A percentile compares a stretch with the other conserved stretches of the same genome.
phyloP scores from a whole-genome alignment of 1,140 invertebrate species.

The Cotesia glomerata region DNA sequence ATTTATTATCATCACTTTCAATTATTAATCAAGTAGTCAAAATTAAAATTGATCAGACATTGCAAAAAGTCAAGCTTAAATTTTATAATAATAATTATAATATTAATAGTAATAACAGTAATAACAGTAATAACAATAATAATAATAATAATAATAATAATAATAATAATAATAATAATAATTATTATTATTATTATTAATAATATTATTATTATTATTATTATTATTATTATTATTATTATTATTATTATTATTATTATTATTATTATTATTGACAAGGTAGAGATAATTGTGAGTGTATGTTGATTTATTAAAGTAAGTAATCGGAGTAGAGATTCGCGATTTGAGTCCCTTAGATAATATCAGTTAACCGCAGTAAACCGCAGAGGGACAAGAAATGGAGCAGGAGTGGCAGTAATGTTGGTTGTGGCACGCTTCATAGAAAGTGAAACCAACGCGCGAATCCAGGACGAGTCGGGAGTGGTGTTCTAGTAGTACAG shows the following conservation, averaged over 20 bases:
- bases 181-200: too few species aligned
- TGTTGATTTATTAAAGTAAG: not conserved
- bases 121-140: too few species aligned
- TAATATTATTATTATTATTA: too few species aligned
- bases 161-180: too few species aligned
- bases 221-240: too few species aligned
- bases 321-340: not conserved
- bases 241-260: too few species aligned
- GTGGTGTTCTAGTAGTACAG: constrained; percentile 9
- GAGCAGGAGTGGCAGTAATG: constrained; percentile 13
- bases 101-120: too few species aligned
- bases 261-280: not conserved
- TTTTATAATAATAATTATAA: too few species aligned
- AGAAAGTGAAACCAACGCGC: constrained; percentile 34
- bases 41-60: not conserved
- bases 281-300: not conserved
- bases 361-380: not conserved
- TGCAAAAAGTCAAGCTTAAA: too few species aligned
- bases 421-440: constrained; percentile 25
- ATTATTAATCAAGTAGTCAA: constrained; percentile 2
- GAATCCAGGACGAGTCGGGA: constrained; percentile 30
- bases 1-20: not conserved
- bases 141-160: too few species aligned
- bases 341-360: not conserved
- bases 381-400: constrained; percentile 24